phyloP scores from a whole-genome alignment of 2,797 vertebrate species.

The Peromyscus nudipes region DNA sequence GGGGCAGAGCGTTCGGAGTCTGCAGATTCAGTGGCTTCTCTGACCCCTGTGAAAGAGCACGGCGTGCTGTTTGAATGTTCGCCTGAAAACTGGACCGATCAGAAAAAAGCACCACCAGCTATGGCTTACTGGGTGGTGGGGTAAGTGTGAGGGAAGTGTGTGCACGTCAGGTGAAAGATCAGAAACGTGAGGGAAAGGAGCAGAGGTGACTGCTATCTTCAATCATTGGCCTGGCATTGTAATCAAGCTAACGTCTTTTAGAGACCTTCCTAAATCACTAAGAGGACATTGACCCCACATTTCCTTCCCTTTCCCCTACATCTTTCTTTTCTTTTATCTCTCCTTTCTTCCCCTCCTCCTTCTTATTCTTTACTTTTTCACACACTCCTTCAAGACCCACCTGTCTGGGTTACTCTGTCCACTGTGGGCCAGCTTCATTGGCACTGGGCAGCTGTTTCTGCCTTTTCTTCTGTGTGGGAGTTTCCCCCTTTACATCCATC shows the following conservation, averaged over 20 bases:
- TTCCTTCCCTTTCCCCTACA: neutral
- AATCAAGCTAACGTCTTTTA: conserved; percentile 26
- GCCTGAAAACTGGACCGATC: conserved; percentile 95
- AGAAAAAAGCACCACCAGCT: conserved; percentile 94
- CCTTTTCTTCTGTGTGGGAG: neutral
- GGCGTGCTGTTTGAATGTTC: conserved; percentile 97
- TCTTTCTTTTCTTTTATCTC: neutral
- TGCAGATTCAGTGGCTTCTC: conserved; percentile 81
- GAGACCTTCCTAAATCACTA: neutral
- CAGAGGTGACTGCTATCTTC: conserved; percentile 29
- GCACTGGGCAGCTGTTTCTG: neutral
- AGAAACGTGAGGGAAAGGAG: neutral
- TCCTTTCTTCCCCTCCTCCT: neutral
- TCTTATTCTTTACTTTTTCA: neutral
- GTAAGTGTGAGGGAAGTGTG: conserved; percentile 87
- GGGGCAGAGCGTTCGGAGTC: conserved; percentile 68
- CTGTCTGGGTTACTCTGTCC: neutral
- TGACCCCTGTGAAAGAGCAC: conserved; percentile 93
- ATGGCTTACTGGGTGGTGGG: conserved; percentile 99
- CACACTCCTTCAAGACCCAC: neutral
- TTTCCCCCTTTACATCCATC: neutral
- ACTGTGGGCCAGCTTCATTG: neutral
- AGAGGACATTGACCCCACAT: neutral
- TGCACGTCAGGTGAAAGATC: neutral
- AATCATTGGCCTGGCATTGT: neutral